Evolutionary conservation across 2,888 invertebrate species (phyloP).

Genomic region (Bimastos eiseni): DNA sequence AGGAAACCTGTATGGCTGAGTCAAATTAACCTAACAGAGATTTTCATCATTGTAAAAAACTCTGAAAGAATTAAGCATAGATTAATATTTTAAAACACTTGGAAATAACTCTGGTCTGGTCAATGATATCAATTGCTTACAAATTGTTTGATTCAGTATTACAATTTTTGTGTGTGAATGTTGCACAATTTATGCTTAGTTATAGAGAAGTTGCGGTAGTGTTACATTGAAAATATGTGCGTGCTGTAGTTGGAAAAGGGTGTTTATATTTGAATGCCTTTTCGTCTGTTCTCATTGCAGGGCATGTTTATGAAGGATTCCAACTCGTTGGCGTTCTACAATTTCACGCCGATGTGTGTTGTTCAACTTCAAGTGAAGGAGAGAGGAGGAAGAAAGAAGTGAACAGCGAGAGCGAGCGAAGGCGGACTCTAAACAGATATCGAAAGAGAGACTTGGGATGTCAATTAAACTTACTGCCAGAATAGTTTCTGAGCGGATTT

Average conservation of each 20-base stretch:
- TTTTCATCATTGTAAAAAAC: too few relatives aligned
- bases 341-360: conserved; percentile 80
- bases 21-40: too few relatives aligned
- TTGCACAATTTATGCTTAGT: neutral
- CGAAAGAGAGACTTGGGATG: neutral
- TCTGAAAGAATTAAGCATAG: too few relatives aligned
- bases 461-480: neutral
- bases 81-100: too few relatives aligned
- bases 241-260: neutral
- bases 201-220: neutral
- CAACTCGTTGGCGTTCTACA: conserved; percentile 92
- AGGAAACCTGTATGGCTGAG: too few relatives aligned
- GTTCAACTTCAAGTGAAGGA: conserved; percentile 92
- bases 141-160: neutral
- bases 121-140: neutral
- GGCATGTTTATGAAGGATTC: conserved; percentile 98
- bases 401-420: conserved; percentile 52
- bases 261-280: neutral
- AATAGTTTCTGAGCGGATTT: neutral
- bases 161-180: neutral
- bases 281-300: conserved; percentile 65
- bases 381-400: conserved; percentile 95
- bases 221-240: too few relatives aligned
- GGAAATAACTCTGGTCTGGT: neutral
- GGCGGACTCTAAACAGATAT: neutral